phyloP scores from a whole-genome alignment of 1,140 invertebrate species.

The Apis mellifera region DNA sequence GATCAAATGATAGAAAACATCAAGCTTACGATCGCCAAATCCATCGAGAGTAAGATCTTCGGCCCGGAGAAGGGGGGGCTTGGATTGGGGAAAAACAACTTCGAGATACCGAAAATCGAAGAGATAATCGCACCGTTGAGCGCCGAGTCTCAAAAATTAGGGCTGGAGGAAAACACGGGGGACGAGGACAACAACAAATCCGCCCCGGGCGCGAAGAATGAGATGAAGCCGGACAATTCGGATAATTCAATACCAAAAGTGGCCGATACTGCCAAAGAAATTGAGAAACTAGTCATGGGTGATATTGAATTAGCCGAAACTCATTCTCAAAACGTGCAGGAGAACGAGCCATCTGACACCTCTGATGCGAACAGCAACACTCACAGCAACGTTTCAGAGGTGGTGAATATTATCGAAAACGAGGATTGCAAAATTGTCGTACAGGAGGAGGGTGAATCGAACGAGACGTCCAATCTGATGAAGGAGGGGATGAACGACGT shows the following conservation, averaged over 20 bases:
- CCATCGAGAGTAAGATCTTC: slow-evolving; percentile 76
- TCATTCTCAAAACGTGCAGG: slow-evolving; percentile 58
- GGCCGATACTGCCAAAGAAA: slow-evolving; percentile 81
- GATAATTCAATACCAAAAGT: slow-evolving; percentile 79
- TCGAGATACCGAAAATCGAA: slow-evolving; percentile 76
- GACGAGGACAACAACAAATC: slow-evolving; percentile 73
- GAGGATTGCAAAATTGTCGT: slow-evolving; percentile 6
- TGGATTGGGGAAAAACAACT: slow-evolving; percentile 71
- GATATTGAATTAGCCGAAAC: slow-evolving; percentile 72
- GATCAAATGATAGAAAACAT: slow-evolving; percentile 79
- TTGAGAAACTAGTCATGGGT: slow-evolving; percentile 81
- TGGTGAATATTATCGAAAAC: slow-evolving; percentile 20
- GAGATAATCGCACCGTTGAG: slow-evolving; percentile 75
- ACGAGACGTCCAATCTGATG: not conserved
- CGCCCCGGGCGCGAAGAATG: slow-evolving; percentile 64
- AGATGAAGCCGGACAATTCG: slow-evolving; percentile 67
- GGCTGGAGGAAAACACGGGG: slow-evolving; percentile 67
- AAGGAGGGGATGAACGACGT: slow-evolving; percentile 24
- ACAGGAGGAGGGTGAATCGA: slow-evolving; percentile 13
- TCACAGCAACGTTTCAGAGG: slow-evolving; percentile 52
- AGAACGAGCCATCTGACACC: slow-evolving; percentile 44
- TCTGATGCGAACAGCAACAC: slow-evolving; percentile 30
- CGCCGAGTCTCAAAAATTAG: slow-evolving; percentile 72
- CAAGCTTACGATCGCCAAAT: slow-evolving; percentile 76
- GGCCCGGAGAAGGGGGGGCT: slow-evolving; percentile 69